Percentiles rank a stretch among this genome's conserved stretches.
phyloP scores from a whole-genome alignment of 2,888 invertebrate species.

The Protodeltote pygarga region DNA sequence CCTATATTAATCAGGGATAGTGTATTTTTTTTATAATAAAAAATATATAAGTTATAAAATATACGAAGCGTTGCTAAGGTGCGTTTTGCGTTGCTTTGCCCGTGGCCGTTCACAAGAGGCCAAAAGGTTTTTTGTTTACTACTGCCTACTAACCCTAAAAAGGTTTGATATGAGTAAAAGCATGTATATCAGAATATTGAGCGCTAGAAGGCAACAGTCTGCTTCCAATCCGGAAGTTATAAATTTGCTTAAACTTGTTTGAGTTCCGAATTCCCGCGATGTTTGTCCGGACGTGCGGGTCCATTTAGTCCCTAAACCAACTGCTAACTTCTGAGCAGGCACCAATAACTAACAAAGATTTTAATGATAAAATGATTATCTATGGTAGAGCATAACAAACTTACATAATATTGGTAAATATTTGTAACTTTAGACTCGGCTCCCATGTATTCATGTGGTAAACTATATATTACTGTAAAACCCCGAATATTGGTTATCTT shows the following conservation, averaged over 20 bases:
- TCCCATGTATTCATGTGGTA: slow-evolving; percentile 11
- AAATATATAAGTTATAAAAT: too few species aligned
- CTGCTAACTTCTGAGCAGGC: slow-evolving; percentile 75
- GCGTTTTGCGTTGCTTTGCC: too few species aligned
- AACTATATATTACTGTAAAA: too few species aligned
- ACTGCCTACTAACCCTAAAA: too few species aligned
- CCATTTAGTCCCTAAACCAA: slow-evolving; percentile 80
- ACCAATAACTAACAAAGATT: slow-evolving; percentile 69
- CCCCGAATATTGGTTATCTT: too few species aligned
- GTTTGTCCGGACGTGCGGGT: slow-evolving; percentile 84
- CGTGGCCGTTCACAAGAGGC: too few species aligned
- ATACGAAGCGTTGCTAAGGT: too few species aligned
- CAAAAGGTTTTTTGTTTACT: too few species aligned
- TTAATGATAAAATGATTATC: slow-evolving; percentile 63
- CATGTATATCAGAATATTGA: slow-evolving; percentile 7
- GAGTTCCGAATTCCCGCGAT: slow-evolving; percentile 80
- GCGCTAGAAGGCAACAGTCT: slow-evolving; percentile 63
- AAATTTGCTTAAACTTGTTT: slow-evolving; percentile 85
- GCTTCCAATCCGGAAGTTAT: slow-evolving; percentile 79
- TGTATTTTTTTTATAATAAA: too few species aligned
- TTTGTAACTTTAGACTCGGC: background rate
- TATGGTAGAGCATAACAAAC: slow-evolving; percentile 32
- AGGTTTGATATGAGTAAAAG: slow-evolving; percentile 26
- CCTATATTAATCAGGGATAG: too few species aligned
- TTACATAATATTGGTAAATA: slow-evolving; percentile 12